Evolutionary conservation across 2,797 vertebrate genomes (phyloP), one percentile per base, ranked within the genome.

Genomic region (Eulemur mongoz): DNA sequence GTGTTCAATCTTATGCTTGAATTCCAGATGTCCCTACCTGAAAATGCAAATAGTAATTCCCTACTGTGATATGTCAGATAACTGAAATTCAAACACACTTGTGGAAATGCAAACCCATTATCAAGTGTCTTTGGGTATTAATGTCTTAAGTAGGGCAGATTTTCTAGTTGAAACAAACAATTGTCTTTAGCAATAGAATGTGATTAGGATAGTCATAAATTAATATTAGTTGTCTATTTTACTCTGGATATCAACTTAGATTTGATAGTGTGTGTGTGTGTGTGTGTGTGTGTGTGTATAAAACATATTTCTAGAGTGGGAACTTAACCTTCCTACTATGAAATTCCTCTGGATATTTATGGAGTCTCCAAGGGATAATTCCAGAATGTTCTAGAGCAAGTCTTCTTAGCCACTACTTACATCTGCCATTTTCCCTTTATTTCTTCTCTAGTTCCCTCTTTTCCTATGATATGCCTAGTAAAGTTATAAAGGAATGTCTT

Each of bases 1-100:
- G 96, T 96, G 86, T 96, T 97, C 94, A 61, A 4, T 95, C 93
- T 88, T 81, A 96, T 96, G 93, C 95, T 93, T 95, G 93, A 97
- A 80, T 96, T 97, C 97, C 93, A 97, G 95, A 97, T 96, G 96
- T 97, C 76, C 32, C 45, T 95, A 96, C 97, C 97, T 97, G 94
- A 94, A 97, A 92, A 95, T 96, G 94, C 83, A 97, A 95, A 96
- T 90, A 90, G 89, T 75, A 70, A 50, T 93, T 87, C 83, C 97
- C 96, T 94, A 90, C 97, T 89, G 96, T 82, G 94, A 70, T 57
- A 73, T 88, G 91, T 89, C 87, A 85, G 89, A 89, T 69, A 93
- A 89, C 91, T 61, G 93, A 95, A 97, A 97, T 63, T 76, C 86
- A 94, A 85, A 94, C 82, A 92, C 18, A 86, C 82, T 93, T 89